phyloP scores from a whole-genome alignment of 2,888 invertebrate species.

The Pterobdella sp. region DNA sequence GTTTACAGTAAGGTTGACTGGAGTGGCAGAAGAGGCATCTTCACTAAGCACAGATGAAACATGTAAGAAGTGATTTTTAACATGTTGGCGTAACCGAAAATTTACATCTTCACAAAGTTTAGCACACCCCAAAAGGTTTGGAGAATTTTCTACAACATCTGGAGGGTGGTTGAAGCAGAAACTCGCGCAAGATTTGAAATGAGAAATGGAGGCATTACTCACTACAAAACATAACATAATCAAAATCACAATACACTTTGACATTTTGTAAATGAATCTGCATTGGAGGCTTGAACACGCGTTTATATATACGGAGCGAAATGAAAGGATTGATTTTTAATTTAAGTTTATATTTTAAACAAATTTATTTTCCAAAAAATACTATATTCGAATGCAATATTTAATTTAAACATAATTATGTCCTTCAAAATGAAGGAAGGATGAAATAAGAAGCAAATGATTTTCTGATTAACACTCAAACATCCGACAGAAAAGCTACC shows the following conservation, averaged over 20 bases:
- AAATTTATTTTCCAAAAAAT: no score
- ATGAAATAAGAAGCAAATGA: background rate
- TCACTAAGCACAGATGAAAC: no score
- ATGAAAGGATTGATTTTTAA: background rate
- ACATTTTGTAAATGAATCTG: no score
- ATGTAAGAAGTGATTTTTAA: no score
- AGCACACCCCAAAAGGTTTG: background rate
- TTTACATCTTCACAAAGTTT: background rate
- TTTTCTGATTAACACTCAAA: constrained; percentile 26
- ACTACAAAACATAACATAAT: no score
- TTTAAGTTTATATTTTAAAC: background rate
- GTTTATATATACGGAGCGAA: background rate
- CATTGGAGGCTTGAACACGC: background rate
- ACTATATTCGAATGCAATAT: no score
- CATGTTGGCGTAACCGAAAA: background rate
- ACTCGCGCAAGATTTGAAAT: background rate
- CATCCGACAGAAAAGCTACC: constrained; percentile 37
- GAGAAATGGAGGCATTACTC: no score
- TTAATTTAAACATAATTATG: background rate
- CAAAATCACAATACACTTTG: no score
- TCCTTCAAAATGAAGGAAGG: background rate
- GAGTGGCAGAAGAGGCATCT: no score
- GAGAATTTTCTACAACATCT: background rate
- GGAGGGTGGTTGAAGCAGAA: constrained; percentile 2
- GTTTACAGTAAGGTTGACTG: background rate